phyloP scores from a whole-genome alignment of 2,888 invertebrate species.

The Rotaria sp. region DNA sequence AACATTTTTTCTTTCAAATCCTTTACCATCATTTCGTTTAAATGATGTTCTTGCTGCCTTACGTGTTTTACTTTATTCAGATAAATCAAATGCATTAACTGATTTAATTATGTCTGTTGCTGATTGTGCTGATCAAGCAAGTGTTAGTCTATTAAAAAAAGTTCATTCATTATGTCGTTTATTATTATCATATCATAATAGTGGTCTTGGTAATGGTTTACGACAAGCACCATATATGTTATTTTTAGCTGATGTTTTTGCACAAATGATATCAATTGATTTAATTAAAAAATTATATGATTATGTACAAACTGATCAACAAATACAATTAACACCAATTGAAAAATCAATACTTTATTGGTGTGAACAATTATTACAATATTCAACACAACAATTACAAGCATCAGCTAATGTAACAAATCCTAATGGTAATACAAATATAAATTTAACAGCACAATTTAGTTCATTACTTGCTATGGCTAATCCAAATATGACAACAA shows the following conservation, averaged over 20 bases:
- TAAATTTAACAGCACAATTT: neutral
- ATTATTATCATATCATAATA: constrained; percentile 17
- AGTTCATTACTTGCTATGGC: constrained; percentile 11
- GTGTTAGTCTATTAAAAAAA: constrained; percentile 6
- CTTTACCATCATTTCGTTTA: constrained; percentile 20
- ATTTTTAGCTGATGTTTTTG: constrained; percentile 26
- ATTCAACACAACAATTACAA: constrained; percentile 14
- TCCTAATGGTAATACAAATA: neutral
- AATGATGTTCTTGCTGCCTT: constrained; percentile 26
- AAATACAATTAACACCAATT: constrained; percentile 1
- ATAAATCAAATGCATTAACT: constrained; percentile 25
- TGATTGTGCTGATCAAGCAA: constrained; percentile 27
- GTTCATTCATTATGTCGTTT: constrained; percentile 25
- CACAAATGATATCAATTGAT: constrained; percentile 28
- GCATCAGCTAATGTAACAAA: neutral
- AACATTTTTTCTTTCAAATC: constrained; percentile 23
- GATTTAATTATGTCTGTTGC: constrained; percentile 29
- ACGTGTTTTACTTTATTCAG: constrained; percentile 25
- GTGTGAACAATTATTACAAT: constrained; percentile 25
- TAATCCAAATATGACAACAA: constrained; percentile 7
- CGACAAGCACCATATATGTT: constrained; percentile 27
- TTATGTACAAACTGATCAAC: neutral
- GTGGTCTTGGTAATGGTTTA: neutral
- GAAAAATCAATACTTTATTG: constrained; percentile 17
- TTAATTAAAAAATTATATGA: constrained; percentile 28